Base-by-base conservation (phyloP, 2,888 invertebrate species). In the Ecliptopera silaceata region DNA sequence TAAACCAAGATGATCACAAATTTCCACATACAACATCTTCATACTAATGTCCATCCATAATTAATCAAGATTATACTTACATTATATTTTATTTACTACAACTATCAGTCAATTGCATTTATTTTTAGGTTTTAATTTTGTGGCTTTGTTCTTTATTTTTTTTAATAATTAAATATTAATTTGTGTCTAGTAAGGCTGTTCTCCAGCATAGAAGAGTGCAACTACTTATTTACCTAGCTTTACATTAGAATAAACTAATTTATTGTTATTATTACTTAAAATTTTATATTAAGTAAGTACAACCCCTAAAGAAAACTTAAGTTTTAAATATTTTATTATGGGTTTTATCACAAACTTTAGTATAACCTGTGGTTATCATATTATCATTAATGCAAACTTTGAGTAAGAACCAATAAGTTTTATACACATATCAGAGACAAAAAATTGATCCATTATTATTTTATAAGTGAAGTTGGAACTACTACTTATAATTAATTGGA, bases 31-130 rank as follows among this genome's bases (percentile, higher is more conserved):
- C 85, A 81, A 8, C 20, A 5, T 34, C 8, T 36, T 36, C 15
- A 15, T n/a, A 13, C 36, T 15, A 36, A 36, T 36, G 8, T 26
- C 26, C 26, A 26, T 26, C 26, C 26, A 4, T 26, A 26, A 1
- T 15, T 8, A 52, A 44, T 48, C 36, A 53, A 58, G 45, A 46
- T 18, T 41, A 18, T 68, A 72, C 72, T 65, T 69, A 70, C 71
- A 64, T 71, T 69, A 70, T 26, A 26, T 26, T 71, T 68, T 71
- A 63, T 71, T 74, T 68, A 80, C 80, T 86, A 88, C 81, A 82
- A 72, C 88, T 88, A 89, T 88, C 88, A 89, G 88, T 89, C 88
- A 78, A 83, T 86, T 82, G 82, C 72, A 77, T 77, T 52, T 20
- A 41, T 47, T 52, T 74, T 72, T 73, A 71, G 75, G 68, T 71